Evolutionary conservation across 2,113 vertebrate species (phyloP).

Genomic region (Barnardius zonarius): DNA sequence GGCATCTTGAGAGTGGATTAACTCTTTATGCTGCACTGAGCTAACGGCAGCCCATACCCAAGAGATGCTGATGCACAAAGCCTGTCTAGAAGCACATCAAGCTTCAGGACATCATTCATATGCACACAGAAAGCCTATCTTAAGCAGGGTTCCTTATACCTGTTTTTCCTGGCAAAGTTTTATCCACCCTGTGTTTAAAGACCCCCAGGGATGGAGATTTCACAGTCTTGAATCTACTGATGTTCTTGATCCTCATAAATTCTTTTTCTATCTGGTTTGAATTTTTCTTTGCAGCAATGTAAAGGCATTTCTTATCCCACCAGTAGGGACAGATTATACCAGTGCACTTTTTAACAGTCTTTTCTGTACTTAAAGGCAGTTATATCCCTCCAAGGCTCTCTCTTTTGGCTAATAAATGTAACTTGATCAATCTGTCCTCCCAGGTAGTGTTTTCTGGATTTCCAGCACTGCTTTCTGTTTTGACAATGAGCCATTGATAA

Average conservation of each 20-base stretch:
- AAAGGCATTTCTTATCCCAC: slow-evolving; percentile 1
- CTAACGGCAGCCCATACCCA: background rate
- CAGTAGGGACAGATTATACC: background rate
- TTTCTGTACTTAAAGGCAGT: background rate
- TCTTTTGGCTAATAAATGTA: slow-evolving; percentile 45
- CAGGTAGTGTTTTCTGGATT: background rate
- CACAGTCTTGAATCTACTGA: background rate
- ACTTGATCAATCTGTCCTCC: slow-evolving; percentile 31
- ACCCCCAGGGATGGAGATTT: slow-evolving; percentile 22
- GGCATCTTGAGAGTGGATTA: background rate
- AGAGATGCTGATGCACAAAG: background rate
- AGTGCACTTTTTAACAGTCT: background rate
- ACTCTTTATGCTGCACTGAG: background rate
- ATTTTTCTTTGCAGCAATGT: background rate
- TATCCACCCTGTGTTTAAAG: slow-evolving; percentile 19
- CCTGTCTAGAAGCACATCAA: background rate
- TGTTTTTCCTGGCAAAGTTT: background rate
- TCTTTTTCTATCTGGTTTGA: background rate
- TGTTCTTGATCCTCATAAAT: background rate
- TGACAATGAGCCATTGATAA: slow-evolving; percentile 60
- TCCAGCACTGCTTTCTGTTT: background rate
- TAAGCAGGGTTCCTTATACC: background rate
- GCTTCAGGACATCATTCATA: background rate
- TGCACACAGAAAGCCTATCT: background rate
- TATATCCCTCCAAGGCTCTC: background rate